Percentiles rank a stretch among this genome's conserved stretches.
Evolutionary conservation across 2,797 vertebrate genomes (phyloP).

Genomic region (Muscicapa striata): DNA sequence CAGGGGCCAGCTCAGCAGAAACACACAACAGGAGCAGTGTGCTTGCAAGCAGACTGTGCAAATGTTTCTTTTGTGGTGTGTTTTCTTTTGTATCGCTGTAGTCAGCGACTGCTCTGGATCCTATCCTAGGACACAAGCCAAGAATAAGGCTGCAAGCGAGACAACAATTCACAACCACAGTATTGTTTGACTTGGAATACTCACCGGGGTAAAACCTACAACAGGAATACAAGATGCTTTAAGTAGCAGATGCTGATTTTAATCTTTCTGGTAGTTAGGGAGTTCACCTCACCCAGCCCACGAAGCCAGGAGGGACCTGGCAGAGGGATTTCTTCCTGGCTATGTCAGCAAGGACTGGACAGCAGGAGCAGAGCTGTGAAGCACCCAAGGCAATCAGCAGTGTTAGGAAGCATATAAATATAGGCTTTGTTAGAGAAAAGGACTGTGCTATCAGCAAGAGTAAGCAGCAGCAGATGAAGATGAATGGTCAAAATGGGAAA

Average conservation of each 20-base stretch:
- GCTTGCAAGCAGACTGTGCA: not conserved
- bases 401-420: conserved; percentile 10
- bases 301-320: not conserved
- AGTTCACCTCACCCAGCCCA: conserved; percentile 9
- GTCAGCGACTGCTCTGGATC: conserved; percentile 44
- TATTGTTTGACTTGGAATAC: conserved; percentile 45
- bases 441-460: not conserved
- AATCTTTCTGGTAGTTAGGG: conserved; percentile 15
- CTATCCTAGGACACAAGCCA: conserved; percentile 42
- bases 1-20: not conserved
- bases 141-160: conserved; percentile 43
- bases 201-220: conserved; percentile 22
- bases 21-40: not conserved
- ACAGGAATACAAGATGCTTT: conserved; percentile 28
- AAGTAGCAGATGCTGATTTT: conserved; percentile 44
- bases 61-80: conserved; percentile 27
- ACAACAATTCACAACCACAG: conserved; percentile 41
- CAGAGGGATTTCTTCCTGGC: conserved; percentile 18
- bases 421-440: conserved; percentile 30
- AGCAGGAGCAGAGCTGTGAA: not conserved
- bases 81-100: not conserved
- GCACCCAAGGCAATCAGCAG: not conserved
- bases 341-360: not conserved
- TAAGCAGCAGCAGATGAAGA: not conserved
- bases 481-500: not conserved